These are phyloP conservation scores for Monarcha castaneiventris DNA, from an alignment of 2,113 vertebrate genomes.

Conservation along the genomic window DNA sequence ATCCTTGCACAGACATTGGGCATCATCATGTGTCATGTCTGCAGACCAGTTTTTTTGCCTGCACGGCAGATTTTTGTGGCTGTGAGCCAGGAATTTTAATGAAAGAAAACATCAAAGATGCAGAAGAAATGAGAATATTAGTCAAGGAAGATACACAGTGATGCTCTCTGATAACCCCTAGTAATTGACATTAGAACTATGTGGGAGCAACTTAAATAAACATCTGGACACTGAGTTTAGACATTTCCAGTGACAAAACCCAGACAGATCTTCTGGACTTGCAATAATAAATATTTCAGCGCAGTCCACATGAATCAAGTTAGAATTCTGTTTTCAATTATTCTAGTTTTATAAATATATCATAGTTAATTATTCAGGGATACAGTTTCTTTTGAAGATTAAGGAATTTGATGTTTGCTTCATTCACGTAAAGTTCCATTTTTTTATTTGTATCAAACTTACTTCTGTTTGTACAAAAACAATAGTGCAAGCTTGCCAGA, in stretches of 20 bases:
- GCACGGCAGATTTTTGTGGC: constrained; percentile 73
- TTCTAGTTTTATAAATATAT: constrained; percentile 87
- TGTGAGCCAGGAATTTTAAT: constrained; percentile 81
- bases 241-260: constrained; percentile 87
- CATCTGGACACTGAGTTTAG: constrained; percentile 89
- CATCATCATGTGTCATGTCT: constrained; percentile 62
- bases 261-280: constrained; percentile 87
- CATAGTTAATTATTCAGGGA: constrained; percentile 92
- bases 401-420: constrained; percentile 78
- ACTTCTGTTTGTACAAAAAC: constrained; percentile 77
- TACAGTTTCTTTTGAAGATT: constrained; percentile 85
- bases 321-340: constrained; percentile 94
- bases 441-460: constrained; percentile 79
- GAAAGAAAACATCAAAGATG: constrained; percentile 84
- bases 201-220: constrained; percentile 86
- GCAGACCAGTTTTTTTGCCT: constrained; percentile 70
- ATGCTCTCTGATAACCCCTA: constrained; percentile 95
- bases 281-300: constrained; percentile 93
- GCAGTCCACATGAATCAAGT: constrained; percentile 86
- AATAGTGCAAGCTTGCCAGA: constrained; percentile 72
- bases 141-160: constrained; percentile 82
- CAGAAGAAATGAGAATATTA: constrained; percentile 84
- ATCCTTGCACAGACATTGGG: constrained; percentile 57
- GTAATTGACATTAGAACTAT: constrained; percentile 85
- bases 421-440: constrained; percentile 75